Evolutionary conservation across 1,140 invertebrate species (phyloP), one percentile per base, ranked within the genome.

Genomic region (Lordiphosa clarofinis): DNA sequence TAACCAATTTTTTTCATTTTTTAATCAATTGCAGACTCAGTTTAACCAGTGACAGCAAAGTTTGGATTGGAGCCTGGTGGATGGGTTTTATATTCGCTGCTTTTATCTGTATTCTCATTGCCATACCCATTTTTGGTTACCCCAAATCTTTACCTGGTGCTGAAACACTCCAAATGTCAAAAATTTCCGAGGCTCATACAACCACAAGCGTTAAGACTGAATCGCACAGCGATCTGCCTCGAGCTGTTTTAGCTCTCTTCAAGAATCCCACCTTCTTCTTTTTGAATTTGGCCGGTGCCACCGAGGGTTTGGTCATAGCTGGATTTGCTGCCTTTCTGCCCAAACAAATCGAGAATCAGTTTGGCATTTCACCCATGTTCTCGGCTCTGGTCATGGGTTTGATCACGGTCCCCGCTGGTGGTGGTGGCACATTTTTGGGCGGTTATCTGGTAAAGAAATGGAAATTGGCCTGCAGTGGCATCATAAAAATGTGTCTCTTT

Each of bases 61-160:
- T 94, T 1, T 96, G 95, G 95, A 92, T 96, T 39, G 95, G 95
- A 6, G 95, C 94, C 19, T 96, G 95, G 95, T 96, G 95, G 95
- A 90, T 96, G 28, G 95, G 95, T 4, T 96, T 96, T 76, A 88
- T 95, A 4, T 89, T 94, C 0, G 92, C 92, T 0, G 93, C 92
- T 0, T 10, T 92, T 1, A 79, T 94, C 8, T 94, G 93, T 68
- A 88, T 95, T 9, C 70, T 94, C 0, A 91, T 95, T 3, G 91
- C 94, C 0, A 79, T 95, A 49, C 94, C 94, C 5, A 89, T 96
- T 4, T 89, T 94, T 46, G 92, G 92, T 0, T 95, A 94, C 86
- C 95, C 95, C 0, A 90, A 92, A 60, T 91, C 92, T 55, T 82
- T 96, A 59, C 94, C 94, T 56, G 94, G 93, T 4, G 91, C 93